Evolutionary conservation across 1,140 invertebrate species (phyloP).

Genomic region (Chionoecetes opilio): DNA sequence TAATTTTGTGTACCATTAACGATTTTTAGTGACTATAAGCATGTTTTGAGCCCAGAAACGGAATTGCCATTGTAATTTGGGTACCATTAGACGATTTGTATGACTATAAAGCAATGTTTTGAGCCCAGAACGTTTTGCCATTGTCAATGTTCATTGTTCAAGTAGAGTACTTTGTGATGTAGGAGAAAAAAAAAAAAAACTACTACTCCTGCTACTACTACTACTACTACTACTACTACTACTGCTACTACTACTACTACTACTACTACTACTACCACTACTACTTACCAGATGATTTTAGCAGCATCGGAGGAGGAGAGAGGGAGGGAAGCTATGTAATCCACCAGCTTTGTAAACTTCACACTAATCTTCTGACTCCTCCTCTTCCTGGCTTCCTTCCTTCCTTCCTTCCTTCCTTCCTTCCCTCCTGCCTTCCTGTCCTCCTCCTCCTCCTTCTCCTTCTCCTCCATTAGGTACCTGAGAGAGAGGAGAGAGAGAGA

Average conservation of each 20-base stretch:
- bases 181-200: no score
- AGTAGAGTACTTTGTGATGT: no score
- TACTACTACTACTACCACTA: background rate
- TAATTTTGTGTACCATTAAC: no score
- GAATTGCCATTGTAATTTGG: no score
- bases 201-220: background rate
- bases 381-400: background rate
- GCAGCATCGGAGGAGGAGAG: conserved; percentile 18
- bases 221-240: background rate
- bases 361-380: background rate
- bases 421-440: background rate
- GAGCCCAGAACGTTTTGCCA: no score
- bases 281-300: conserved; percentile 28
- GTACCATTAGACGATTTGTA: no score
- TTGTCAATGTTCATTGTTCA: no score
- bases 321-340: background rate
- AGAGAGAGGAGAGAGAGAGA: no score
- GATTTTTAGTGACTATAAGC: no score
- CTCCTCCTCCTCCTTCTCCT: background rate
- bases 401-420: background rate
- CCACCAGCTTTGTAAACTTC: background rate
- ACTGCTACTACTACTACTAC: background rate
- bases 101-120: no score
- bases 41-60: no score
- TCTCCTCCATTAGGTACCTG: no score